Evolutionary conservation across 2,113 vertebrate species (phyloP).

Genomic region (Apistogramma diplotaenia): DNA sequence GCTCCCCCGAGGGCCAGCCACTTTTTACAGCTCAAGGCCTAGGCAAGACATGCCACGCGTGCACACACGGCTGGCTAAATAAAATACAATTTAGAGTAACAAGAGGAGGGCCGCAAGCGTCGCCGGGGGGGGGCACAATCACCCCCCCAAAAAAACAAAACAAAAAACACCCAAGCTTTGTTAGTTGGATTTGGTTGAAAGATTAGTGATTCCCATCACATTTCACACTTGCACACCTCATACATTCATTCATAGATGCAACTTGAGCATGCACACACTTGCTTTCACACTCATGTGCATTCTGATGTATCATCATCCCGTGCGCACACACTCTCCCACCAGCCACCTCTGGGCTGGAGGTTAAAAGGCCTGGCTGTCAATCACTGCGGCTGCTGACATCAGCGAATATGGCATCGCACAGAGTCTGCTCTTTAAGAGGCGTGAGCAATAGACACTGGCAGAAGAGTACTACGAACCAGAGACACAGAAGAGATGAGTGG

Average conservation of each 20-base stretch:
- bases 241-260: slow-evolving; percentile 1
- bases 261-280: background rate
- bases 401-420: slow-evolving; percentile 61
- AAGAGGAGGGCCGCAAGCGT: slow-evolving; percentile 36
- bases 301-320: slow-evolving; percentile 53
- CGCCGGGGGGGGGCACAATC: background rate
- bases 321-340: slow-evolving; percentile 1
- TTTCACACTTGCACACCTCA: slow-evolving; percentile 9
- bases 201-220: slow-evolving; percentile 1
- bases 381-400: slow-evolving; percentile 75
- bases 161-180: slow-evolving; percentile 27
- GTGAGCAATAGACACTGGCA: slow-evolving; percentile 61
- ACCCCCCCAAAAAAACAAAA: slow-evolving; percentile 35
- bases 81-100: slow-evolving; percentile 63
- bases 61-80: slow-evolving; percentile 40
- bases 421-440: slow-evolving; percentile 63
- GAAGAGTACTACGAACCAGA: slow-evolving; percentile 67
- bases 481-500: slow-evolving; percentile 10
- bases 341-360: slow-evolving; percentile 56
- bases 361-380: slow-evolving; percentile 76
- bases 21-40: slow-evolving; percentile 75
- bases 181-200: slow-evolving; percentile 24
- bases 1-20: slow-evolving; percentile 69
- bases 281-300: background rate
- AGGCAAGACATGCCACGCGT: slow-evolving; percentile 44